Evolutionary conservation across 2,888 invertebrate species (phyloP).

Genomic region (Desoria tigrina): DNA sequence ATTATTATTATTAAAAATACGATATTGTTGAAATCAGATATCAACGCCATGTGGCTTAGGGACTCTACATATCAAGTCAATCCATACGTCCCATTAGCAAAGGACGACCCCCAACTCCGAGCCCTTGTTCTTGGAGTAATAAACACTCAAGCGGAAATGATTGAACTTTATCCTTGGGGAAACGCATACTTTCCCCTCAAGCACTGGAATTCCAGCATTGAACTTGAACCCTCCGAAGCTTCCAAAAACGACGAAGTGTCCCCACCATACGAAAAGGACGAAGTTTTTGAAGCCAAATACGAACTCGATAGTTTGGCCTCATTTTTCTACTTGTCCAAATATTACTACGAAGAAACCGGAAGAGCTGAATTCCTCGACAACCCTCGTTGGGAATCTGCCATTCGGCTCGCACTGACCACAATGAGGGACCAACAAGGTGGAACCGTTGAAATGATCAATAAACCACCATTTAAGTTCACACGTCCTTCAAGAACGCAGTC

Average conservation of each 20-base stretch:
- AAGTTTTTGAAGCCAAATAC: slow-evolving; percentile 47
- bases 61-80: slow-evolving; percentile 51
- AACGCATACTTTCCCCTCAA: slow-evolving; percentile 49
- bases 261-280: slow-evolving; percentile 37
- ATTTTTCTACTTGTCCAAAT: slow-evolving; percentile 47
- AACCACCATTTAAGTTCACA: slow-evolving; percentile 45
- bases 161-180: slow-evolving; percentile 42
- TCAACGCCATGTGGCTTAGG: slow-evolving; percentile 50
- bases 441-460: slow-evolving; percentile 39
- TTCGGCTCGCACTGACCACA: slow-evolving; percentile 28
- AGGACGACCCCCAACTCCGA: slow-evolving; percentile 34
- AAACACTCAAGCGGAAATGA: slow-evolving; percentile 50
- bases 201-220: slow-evolving; percentile 44
- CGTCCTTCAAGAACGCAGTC: slow-evolving; percentile 43
- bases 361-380: slow-evolving; percentile 39
- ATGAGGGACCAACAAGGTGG: slow-evolving; percentile 45
- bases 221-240: slow-evolving; percentile 28
- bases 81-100: slow-evolving; percentile 47
- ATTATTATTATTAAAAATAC: neutral
- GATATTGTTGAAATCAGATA: slow-evolving; percentile 38
- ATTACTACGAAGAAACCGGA: slow-evolving; percentile 43
- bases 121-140: slow-evolving; percentile 47
- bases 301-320: slow-evolving; percentile 43
- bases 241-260: slow-evolving; percentile 32
- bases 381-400: slow-evolving; percentile 42